Base-by-base conservation (phyloP, 2,888 invertebrate species). In the Danaus chrysippus region DNA sequence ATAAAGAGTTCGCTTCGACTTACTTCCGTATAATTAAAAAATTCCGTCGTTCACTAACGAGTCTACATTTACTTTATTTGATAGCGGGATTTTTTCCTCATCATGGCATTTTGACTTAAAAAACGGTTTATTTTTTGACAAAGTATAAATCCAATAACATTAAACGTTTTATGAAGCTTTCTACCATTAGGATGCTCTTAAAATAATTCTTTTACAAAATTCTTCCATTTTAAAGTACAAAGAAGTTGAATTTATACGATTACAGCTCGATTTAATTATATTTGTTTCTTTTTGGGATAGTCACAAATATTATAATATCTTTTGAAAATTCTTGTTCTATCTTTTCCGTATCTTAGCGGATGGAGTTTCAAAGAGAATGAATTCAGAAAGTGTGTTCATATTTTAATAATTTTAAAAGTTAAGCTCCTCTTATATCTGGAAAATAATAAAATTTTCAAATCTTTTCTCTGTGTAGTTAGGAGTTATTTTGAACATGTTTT, bases 11-110 rank as follows among this genome's bases (percentile, higher is more conserved):
- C 67, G 67, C 67, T 65, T 63, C 69, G 67, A 70, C 77, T 75
- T 74, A 67, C 76, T 83, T 83, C 80, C 81, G 79, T 79, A 76
- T 82, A 82, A 83, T 84, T 84, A 82, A 82, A 81, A 79, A 83
- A 78, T 71, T 71, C 73, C 74, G 76, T 68, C 77, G 75, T 75
- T 73, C 75, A 75, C 80, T 84, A 83, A 84, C 81, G 83, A 83
- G 79, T 76, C 74, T 73, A 72, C 78, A 77, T 76, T 73, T 75
- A 71, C 69, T 72, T 67, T 73, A 79, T 78, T 79, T 74, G 76
- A 77, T 76, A 69, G 70, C 63, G 62, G 67, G 46, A 34, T 59
- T 58, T 58, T 58, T 15, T 42, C 17, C 42, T 54, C 34, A 54
- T 54, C 42, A 46, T 54, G 17, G 15, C 49, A 17, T 49, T 46